Conservation (phyloP, 2,797 vertebrate genomes). For the Bothrops alternatus region DNA sequence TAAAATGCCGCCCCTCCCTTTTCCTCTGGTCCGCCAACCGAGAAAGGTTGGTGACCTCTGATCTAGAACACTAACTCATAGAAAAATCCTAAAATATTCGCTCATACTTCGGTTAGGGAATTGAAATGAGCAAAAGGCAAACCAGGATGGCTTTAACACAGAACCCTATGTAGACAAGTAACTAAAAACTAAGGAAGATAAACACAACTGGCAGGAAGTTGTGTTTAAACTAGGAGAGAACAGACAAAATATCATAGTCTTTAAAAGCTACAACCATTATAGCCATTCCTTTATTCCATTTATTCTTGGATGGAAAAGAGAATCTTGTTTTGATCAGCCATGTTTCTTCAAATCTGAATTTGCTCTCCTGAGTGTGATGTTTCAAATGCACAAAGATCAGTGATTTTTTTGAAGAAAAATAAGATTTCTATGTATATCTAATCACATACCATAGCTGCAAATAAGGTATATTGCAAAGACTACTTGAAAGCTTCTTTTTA, state of each 20-base stretch:
- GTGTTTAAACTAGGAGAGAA: background rate
- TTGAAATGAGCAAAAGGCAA: background rate
- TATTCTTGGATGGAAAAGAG: background rate
- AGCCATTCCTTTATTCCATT: background rate
- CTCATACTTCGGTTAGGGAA: background rate
- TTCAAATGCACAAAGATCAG: background rate
- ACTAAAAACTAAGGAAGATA: background rate
- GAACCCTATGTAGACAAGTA: background rate
- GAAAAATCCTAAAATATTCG: background rate
- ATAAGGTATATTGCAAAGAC: background rate
- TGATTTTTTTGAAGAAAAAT: background rate
- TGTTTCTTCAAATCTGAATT: background rate
- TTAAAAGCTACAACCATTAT: background rate
- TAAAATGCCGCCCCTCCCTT: too few species aligned
- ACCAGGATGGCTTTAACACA: background rate
- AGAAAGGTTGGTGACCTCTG: too few species aligned
- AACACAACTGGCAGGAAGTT: background rate
- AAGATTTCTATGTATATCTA: background rate
- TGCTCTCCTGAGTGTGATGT: background rate
- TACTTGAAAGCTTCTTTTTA: background rate
- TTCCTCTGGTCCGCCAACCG: too few species aligned
- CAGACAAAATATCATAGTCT: background rate
- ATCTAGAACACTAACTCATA: background rate
- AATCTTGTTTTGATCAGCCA: background rate
- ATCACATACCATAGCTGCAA: background rate